A percentile compares a stretch with the other conserved stretches of the same genome.
Conservation (phyloP, 2,888 invertebrate species). For the Tiphia femorata region DNA sequence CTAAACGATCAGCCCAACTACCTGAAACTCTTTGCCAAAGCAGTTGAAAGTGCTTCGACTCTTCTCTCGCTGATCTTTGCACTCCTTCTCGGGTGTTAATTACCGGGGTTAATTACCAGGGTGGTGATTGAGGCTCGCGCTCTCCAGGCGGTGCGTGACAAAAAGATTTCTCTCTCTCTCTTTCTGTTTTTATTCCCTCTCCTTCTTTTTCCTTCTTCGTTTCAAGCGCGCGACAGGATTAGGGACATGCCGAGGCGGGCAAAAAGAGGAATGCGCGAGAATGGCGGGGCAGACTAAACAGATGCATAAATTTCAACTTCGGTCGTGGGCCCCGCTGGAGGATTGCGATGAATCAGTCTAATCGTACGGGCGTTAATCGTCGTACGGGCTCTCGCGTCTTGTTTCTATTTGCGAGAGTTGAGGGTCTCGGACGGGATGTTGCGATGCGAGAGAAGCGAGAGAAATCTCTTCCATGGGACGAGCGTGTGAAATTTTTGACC, state of each 20-base stretch:
- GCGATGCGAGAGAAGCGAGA: no score
- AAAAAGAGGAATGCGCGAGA: slow-evolving; percentile 29
- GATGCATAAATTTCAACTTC: slow-evolving; percentile 44
- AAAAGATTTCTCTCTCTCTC: not conserved
- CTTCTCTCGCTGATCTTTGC: no score
- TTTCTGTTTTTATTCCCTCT: not conserved
- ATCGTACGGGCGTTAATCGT: slow-evolving; percentile 33
- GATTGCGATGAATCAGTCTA: slow-evolving; percentile 47
- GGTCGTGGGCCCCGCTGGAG: slow-evolving; percentile 20
- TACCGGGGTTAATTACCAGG: no score
- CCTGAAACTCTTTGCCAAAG: no score
- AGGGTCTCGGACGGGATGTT: no score
- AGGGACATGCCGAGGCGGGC: slow-evolving; percentile 3
- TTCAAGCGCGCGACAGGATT: slow-evolving; percentile 20
- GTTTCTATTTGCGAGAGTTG: slow-evolving; percentile 31
- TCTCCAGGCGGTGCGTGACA: not conserved
- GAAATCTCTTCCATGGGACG: no score
- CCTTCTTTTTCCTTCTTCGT: not conserved
- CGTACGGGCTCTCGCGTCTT: slow-evolving; percentile 21
- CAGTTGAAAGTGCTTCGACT: no score
- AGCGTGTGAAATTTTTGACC: no score
- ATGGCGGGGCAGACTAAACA: slow-evolving; percentile 44
- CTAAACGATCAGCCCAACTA: no score
- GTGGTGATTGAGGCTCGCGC: no score
- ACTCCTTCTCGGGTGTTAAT: no score